Evolutionary conservation across 23 tunicate genomes (phyloP), one percentile per base, ranked within the genome.

Genomic region (Trididemnum nubilum): DNA sequence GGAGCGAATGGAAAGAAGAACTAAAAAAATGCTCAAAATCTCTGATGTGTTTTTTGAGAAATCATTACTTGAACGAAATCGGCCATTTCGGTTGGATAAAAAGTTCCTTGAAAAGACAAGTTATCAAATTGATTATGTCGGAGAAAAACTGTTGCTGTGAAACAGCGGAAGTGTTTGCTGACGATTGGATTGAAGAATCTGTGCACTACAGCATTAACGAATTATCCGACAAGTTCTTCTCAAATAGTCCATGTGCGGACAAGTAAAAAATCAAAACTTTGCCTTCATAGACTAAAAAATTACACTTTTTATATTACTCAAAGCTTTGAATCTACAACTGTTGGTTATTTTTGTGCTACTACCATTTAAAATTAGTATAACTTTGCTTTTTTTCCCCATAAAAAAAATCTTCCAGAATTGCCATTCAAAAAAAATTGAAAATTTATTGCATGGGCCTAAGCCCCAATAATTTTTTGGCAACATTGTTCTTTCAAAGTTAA

Each of bases 1-100:
- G 77, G 64, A 26, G 7, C 19, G 83, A 85, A 65, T 85, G 89
- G 89, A 5, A 63, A 28, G 65, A 65, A 21, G 89, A 85, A 27
- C 38, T 85, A 35, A 32, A 39, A 44, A 38, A 44, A 0, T 77
- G 83, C 36, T 83, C 83, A 28, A 3, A 9, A 25, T 44, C 51
- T 1, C 51, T 79, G 51, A 59, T 79, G 73, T 25, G 35, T 21
- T 22, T 79, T 31, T 35, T 79, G 51, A 51, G 51, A 2, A 24
- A 63, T 4, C 83, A 79, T 32, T 79, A 79, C 51, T 34, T 52
- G 18, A 27, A 2, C 5, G 73, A 79, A 63, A 61, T 63, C 28
- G 28, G 27, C 35, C 21, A 79, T 44, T 31, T 2, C 50, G 35
- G 33, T 23, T 63, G 52, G 52, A 3, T 61, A 26, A 40, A 51